Conservation (phyloP, 2,113 vertebrate genomes). For the Hydrochoerus hydrochaeris region DNA sequence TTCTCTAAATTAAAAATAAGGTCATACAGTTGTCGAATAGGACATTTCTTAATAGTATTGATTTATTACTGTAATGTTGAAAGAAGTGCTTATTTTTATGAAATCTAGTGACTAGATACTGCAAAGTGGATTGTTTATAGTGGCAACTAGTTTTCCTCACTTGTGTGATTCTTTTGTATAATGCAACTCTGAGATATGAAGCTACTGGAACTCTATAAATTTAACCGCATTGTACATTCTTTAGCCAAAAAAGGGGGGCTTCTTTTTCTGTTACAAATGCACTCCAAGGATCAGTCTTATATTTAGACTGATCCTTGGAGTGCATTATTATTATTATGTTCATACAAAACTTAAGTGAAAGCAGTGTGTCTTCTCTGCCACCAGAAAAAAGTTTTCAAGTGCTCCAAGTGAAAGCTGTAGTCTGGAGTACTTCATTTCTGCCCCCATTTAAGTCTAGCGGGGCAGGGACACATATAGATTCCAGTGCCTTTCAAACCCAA, state of each 20-base stretch:
- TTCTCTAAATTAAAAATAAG: conserved; percentile 62
- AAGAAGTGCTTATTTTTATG: conserved; percentile 66
- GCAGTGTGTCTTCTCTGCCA: background rate
- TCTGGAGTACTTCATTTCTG: conserved; percentile 45
- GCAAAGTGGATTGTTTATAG: conserved; percentile 38
- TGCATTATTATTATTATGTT: conserved; percentile 41
- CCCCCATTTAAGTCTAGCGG: background rate
- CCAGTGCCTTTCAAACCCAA: conserved; percentile 41
- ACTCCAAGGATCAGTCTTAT: conserved; percentile 32
- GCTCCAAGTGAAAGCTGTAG: background rate
- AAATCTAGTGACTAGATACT: conserved; percentile 39
- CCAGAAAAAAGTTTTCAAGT: conserved; percentile 44
- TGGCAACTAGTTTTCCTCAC: background rate
- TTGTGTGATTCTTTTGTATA: conserved; percentile 45
- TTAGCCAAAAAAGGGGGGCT: background rate
- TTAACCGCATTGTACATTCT: conserved; percentile 30
- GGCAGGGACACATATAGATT: background rate
- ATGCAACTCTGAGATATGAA: conserved; percentile 7
- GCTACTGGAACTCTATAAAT: background rate
- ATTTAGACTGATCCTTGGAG: too few relatives aligned
- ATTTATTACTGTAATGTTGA: conserved; percentile 43
- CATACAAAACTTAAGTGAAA: conserved; percentile 48
- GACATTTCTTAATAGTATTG: conserved; percentile 35
- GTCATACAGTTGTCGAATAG: conserved; percentile 43
- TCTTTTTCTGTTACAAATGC: conserved; percentile 3